Percentiles rank a stretch among this genome's conserved stretches.
These are phyloP conservation scores for Myotis davidii DNA, from an alignment of 2,113 vertebrate species.

Conservation along the genomic window DNA sequence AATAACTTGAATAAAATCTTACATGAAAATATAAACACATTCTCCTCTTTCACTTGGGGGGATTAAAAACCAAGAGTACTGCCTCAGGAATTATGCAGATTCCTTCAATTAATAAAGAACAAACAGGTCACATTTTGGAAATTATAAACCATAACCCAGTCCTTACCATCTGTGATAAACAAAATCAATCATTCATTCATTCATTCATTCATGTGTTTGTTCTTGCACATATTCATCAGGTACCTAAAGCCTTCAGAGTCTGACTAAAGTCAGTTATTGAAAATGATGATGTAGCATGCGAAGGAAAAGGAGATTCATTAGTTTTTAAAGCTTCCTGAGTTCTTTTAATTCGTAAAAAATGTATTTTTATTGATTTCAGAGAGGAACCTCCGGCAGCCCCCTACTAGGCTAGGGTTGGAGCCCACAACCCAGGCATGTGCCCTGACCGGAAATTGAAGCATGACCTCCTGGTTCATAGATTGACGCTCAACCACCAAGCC, in stretches of 20 bases:
- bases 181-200: not conserved
- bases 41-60: not conserved
- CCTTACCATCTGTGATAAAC: not conserved
- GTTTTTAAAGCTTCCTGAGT: not conserved
- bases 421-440: no score
- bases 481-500: not conserved
- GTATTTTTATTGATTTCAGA: no score
- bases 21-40: not conserved
- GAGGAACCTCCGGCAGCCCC: not conserved
- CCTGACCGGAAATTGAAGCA: no score
- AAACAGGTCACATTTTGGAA: conserved; percentile 13
- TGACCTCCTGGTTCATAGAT: not conserved
- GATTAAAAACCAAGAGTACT: not conserved
- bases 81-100: not conserved
- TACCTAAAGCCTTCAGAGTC: not conserved
- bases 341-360: not conserved
- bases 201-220: not conserved
- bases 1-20: conserved; percentile 9
- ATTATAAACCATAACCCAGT: not conserved
- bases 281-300: not conserved
- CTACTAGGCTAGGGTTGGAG: no score
- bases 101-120: not conserved
- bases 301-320: not conserved
- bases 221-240: not conserved
- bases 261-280: not conserved